Conservation (phyloP, 2,888 invertebrate genomes). For the Strigamia crassipes region DNA sequence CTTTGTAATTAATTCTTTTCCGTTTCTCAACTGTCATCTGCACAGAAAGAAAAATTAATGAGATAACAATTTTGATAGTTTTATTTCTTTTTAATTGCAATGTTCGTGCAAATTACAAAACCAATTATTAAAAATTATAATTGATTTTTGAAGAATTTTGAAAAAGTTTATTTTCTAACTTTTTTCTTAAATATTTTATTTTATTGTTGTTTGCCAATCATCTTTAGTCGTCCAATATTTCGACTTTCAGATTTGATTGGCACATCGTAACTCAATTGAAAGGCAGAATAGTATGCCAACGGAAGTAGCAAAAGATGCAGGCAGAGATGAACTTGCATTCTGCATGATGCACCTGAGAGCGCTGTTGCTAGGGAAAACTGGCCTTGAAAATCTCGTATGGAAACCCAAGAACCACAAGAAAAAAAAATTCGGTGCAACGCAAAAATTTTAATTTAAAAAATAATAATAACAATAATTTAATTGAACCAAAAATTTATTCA, state of each 20-base stretch:
- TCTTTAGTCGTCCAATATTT: background rate
- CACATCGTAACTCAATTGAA: slow-evolving; percentile 4
- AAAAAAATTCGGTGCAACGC: background rate
- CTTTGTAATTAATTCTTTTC: background rate
- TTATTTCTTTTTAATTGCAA: background rate
- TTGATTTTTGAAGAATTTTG: too few species aligned
- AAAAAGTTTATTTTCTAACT: background rate
- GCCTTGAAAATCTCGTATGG: background rate
- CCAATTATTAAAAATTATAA: background rate
- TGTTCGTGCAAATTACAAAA: background rate
- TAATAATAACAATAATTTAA: too few species aligned
- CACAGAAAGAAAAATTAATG: background rate
- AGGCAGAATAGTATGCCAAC: background rate
- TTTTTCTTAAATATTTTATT: too few species aligned
- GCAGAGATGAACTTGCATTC: background rate
- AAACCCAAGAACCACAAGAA: background rate
- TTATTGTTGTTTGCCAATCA: background rate
- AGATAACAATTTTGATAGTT: background rate
- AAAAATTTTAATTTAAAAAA: too few species aligned
- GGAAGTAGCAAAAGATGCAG: background rate
- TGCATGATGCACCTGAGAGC: background rate
- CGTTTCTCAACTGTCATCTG: background rate
- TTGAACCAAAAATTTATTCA: too few species aligned
- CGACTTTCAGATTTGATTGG: background rate
- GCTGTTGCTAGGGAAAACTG: slow-evolving; percentile 7